Base-by-base conservation (phyloP, 2,888 invertebrate species). In the Drosophila fulvimacula region DNA sequence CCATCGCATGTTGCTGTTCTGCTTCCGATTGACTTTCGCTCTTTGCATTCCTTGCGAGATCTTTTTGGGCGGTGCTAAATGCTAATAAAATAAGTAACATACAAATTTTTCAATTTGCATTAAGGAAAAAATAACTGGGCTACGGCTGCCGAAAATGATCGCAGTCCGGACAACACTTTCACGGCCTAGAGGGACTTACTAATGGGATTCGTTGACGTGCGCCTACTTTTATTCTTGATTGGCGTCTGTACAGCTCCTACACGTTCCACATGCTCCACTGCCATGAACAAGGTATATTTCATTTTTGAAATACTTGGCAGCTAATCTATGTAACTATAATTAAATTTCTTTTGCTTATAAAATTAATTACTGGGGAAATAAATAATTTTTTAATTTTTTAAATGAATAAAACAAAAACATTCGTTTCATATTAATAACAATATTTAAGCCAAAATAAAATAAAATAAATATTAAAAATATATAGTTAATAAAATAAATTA, bases 171-270 rank as follows among this genome's bases (percentile, higher is more conserved):
- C 85, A 89, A 81, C 90, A 91, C 91, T 91, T 91, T 91, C 91
- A 91, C 91, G 80, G 80, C 91, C 92, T 72, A 75, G 57, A 91
- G 91, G 75, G 90, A 91, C 90, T 91, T 85, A 74, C 82, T 91
- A 91, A 91, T 90, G 68, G 88, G 74, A 85, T 69, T 56, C 79
- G 79, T 78, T 81, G 80, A 84, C 82, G 68, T 73, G 89, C 82
- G 83, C 72, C 88, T 69, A 89, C 83, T 83, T 83, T 83, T 79
- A 38, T 46, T 27, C 46, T 4, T 66, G 71, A 66, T 63, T 66
- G 80, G 46, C 67, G 24, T 62, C 51, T 36, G 27, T 55, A 53
- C 84, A 73, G 67, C 82, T 70, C 78, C 87, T 87, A 83, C 89
- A 87, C 69, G 70, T 66, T 78, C 48, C 58, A 34, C 46, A 65